These are phyloP conservation scores for Tretioscincus oriximinensis DNA, from an alignment of 2,113 vertebrate species.

Conservation along the genomic window DNA sequence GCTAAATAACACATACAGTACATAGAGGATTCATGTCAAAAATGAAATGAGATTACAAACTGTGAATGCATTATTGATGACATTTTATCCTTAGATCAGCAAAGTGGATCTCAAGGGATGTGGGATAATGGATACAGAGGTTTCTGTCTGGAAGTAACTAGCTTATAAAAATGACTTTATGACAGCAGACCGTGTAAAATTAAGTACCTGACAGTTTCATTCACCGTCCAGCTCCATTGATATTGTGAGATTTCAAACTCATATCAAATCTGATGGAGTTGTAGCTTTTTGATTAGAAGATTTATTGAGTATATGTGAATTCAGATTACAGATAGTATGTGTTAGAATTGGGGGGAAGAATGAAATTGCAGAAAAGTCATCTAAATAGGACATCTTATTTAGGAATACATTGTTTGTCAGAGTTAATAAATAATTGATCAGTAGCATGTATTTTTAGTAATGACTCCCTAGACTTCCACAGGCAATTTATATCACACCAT, in stretches of 20 bases:
- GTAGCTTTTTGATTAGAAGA: neutral
- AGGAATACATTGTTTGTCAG: neutral
- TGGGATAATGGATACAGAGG: slow-evolving; percentile 29
- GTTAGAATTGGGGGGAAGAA: neutral
- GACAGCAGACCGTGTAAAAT: slow-evolving; percentile 17
- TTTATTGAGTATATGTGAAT: neutral
- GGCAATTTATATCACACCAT: no score
- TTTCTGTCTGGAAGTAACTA: slow-evolving; percentile 28
- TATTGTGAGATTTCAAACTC: slow-evolving; percentile 9
- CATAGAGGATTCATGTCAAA: slow-evolving; percentile 16
- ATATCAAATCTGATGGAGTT: neutral
- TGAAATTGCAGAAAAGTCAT: no score
- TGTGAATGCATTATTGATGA: slow-evolving; percentile 27
- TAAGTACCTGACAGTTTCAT: slow-evolving; percentile 23
- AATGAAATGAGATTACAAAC: slow-evolving; percentile 12
- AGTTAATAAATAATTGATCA: neutral
- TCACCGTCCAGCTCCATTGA: neutral
- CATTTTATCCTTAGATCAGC: slow-evolving; percentile 23
- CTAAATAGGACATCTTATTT: neutral
- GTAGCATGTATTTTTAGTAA: neutral
- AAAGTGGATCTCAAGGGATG: slow-evolving; percentile 10
- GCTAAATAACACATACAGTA: neutral
- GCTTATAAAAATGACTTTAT: slow-evolving; percentile 20
- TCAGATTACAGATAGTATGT: neutral
- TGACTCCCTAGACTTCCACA: neutral